Conservation (phyloP, 2,888 invertebrate genomes). For the Sialis lutaria region DNA sequence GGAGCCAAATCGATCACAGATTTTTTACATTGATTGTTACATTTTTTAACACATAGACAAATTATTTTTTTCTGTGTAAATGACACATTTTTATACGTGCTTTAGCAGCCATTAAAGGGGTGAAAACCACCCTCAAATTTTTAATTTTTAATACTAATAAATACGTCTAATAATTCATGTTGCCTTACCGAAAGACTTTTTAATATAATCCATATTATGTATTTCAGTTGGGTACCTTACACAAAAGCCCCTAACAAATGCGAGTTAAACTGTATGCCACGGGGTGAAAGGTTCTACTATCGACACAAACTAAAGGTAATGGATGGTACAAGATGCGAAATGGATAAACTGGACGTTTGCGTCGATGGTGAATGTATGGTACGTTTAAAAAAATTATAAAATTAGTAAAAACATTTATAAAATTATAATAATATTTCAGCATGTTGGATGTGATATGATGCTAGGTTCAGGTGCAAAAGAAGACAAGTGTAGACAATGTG, state of each 20-base stretch:
- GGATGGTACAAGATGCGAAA: conserved; percentile 70
- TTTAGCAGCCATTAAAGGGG: too few species aligned
- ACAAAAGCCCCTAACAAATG: conserved; percentile 78
- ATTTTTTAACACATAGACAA: too few species aligned
- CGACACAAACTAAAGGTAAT: conserved; percentile 63
- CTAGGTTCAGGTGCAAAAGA: conserved; percentile 72
- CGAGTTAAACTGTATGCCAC: conserved; percentile 90
- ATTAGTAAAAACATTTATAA: background rate
- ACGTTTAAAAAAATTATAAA: conserved; percentile 12
- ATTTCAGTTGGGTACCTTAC: conserved; percentile 69
- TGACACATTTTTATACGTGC: too few species aligned
- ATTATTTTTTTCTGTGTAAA: too few species aligned
- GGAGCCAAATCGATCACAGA: too few species aligned
- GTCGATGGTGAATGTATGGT: conserved; percentile 89
- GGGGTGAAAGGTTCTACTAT: conserved; percentile 80
- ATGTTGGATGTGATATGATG: conserved; percentile 90
- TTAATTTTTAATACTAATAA: too few species aligned
- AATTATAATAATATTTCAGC: conserved; percentile 28
- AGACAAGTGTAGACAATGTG: conserved; percentile 83
- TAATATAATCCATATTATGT: conserved; percentile 2
- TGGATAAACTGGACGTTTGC: conserved; percentile 78
- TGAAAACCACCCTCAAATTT: too few species aligned
- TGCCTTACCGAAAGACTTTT: too few species aligned
- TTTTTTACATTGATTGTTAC: too few species aligned
- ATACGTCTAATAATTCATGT: too few species aligned